A percentile compares a stretch with the other conserved stretches of the same genome.
Evolutionary conservation across 2,888 invertebrate species (phyloP).

Genomic region (Chloroclystis v-ata): DNA sequence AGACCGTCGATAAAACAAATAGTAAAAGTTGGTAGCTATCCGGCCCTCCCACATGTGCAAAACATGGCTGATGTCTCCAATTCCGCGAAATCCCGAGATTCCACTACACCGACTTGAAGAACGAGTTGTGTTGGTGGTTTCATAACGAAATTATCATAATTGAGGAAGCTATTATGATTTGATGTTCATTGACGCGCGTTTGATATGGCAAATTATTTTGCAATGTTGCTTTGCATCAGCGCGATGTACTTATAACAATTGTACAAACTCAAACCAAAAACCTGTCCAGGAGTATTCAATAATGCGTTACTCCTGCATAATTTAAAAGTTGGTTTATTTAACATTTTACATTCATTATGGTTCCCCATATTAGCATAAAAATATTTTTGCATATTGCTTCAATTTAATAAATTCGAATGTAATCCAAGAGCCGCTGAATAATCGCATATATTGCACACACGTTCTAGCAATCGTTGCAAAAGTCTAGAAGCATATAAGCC

Average conservation of each 20-base stretch:
- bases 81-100: slow-evolving; percentile 30
- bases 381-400: slow-evolving; percentile 7
- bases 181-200: not conserved
- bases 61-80: slow-evolving; percentile 18
- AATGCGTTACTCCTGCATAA: too few relatives aligned
- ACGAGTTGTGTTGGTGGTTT: slow-evolving; percentile 28
- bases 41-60: slow-evolving; percentile 36
- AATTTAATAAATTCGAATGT: slow-evolving; percentile 12
- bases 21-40: slow-evolving; percentile 35
- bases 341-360: too few relatives aligned
- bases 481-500: slow-evolving; percentile 11
- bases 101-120: slow-evolving; percentile 15
- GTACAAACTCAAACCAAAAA: too few relatives aligned
- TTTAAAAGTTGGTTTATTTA: too few relatives aligned
- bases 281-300: too few relatives aligned
- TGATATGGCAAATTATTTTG: too few relatives aligned
- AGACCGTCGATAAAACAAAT: slow-evolving; percentile 35
- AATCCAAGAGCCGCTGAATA: slow-evolving; percentile 3
- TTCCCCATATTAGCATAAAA: too few relatives aligned
- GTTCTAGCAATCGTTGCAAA: slow-evolving; percentile 18
- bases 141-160: slow-evolving; percentile 7
- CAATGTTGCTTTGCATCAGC: too few relatives aligned
- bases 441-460: slow-evolving; percentile 18
- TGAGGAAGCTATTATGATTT: not conserved
- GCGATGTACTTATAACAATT: too few relatives aligned